Evolutionary conservation across 2,888 invertebrate genomes (phyloP).

Genomic region (Eilema griseolum): DNA sequence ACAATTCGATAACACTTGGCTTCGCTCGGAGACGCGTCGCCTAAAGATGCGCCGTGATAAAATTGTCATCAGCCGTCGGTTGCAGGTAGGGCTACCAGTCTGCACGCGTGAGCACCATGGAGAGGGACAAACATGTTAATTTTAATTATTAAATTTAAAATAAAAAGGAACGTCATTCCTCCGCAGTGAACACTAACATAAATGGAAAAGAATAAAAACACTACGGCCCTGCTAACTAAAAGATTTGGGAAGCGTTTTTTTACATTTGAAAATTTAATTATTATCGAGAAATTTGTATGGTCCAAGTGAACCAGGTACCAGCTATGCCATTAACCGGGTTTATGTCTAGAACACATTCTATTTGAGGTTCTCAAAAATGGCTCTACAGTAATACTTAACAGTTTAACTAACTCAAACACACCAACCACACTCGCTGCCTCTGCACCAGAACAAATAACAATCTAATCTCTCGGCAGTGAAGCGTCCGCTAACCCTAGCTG

Average conservation of each 20-base stretch:
- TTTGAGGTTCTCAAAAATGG: background rate
- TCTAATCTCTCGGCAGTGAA: background rate
- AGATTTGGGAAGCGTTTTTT: too few species aligned
- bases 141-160: too few species aligned
- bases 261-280: too few species aligned
- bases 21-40: background rate
- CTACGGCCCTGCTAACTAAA: background rate
- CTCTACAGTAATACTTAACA: background rate
- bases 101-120: background rate
- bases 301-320: too few species aligned
- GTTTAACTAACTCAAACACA: background rate
- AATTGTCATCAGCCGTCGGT: conserved; percentile 17
- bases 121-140: too few species aligned
- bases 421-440: background rate
- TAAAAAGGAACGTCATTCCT: too few species aligned
- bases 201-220: background rate
- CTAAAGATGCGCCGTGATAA: conserved; percentile 23
- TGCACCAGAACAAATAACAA: background rate
- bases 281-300: too few species aligned
- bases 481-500: conserved; percentile 7
- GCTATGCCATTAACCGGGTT: too few species aligned
- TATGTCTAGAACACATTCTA: background rate
- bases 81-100: conserved; percentile 16
- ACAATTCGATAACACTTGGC: conserved; percentile 17
- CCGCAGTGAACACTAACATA: too few species aligned